Percentiles rank a stretch among this genome's conserved stretches.
These are phyloP conservation scores for Tenthredo distinguenda DNA, from an alignment of 2,888 invertebrate species.

Conservation along the genomic window DNA sequence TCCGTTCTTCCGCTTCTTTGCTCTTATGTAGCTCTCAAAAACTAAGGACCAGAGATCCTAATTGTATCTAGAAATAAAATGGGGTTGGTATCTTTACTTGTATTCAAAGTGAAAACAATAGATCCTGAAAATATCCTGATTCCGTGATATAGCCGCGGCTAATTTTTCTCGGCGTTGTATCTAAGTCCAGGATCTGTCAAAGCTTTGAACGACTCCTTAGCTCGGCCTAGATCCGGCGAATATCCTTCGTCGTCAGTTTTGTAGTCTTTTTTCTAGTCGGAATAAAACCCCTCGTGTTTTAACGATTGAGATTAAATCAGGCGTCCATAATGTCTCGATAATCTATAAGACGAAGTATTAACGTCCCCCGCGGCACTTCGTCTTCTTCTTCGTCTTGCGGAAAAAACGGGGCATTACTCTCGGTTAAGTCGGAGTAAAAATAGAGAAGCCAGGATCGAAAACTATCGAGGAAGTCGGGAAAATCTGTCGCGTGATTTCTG, in stretches of 20 bases:
- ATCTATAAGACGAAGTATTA: neutral
- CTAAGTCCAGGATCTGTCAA: neutral
- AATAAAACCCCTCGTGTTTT: too few relatives aligned
- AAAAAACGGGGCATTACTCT: constrained; percentile 5
- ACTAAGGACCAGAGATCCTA: constrained; percentile 17
- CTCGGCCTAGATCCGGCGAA: neutral
- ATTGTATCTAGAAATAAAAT: constrained; percentile 22
- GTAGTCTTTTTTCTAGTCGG: neutral
- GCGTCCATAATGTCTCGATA: neutral
- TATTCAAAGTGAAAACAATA: neutral
- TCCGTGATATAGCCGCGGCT: neutral
- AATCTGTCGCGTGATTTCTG: constrained; percentile 51
- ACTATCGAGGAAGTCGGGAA: constrained; percentile 38
- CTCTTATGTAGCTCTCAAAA: neutral
- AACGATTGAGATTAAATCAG: neutral
- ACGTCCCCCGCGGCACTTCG: neutral
- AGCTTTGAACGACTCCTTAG: neutral
- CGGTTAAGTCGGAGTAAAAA: neutral
- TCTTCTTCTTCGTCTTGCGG: too few relatives aligned
- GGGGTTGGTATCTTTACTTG: neutral
- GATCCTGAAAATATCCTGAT: neutral
- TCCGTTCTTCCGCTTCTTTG: neutral
- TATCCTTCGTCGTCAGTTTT: neutral
- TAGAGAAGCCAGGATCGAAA: neutral
- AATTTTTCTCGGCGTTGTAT: neutral